Base-by-base conservation (phyloP, 2,888 invertebrate genomes). In the Drosophila acutilabella region DNA sequence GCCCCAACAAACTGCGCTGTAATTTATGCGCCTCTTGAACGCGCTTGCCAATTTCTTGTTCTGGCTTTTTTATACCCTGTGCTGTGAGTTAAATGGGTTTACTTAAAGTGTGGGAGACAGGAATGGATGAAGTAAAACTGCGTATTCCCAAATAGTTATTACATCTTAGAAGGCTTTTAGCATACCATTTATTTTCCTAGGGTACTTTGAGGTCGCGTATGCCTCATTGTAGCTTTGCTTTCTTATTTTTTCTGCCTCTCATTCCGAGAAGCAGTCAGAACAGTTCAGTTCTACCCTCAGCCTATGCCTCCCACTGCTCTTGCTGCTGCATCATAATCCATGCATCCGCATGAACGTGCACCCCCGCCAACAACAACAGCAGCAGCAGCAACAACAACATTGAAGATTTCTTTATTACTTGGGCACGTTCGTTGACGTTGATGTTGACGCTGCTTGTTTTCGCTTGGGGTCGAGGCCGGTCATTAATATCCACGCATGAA, bases 391-490 rank as follows among this genome's bases (percentile, higher is more conserved):
- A 14, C 48, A 50, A 50, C 51, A 45, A 64, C 76, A 75, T 70
- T 76, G 81, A 72, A 76, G 88, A 83, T 86, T 88, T 88, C 88
- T 87, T 87, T 86, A 86, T 88, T 83, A 88, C 88, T 88, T 89
- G 80, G 82, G 85, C 82, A 79, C 82, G 80, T 81, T 81, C 80
- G 69, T 66, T 78, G 69, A 59, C 68, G 71, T 47, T 56, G 64
- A 42, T 44, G 52, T 52, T 68, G 26, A 41, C 50, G 23, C 56
- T 57, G 44, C 48, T 47, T 60, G 54, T 64, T 66, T 62, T 62
- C 48, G 58, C 64, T 71, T 75, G 86, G 83, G 89, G 89, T 89
- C 90, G 89, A 89, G 89, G 89, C 90, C 89, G 89, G 89, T 89
- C 89, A 81, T 89, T 89, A 88, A 87, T 89, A 85, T 83, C 74